Percentiles rank a stretch among this genome's conserved stretches.
Conservation (phyloP, 2,888 invertebrate genomes). For the Operophtera brumata region DNA sequence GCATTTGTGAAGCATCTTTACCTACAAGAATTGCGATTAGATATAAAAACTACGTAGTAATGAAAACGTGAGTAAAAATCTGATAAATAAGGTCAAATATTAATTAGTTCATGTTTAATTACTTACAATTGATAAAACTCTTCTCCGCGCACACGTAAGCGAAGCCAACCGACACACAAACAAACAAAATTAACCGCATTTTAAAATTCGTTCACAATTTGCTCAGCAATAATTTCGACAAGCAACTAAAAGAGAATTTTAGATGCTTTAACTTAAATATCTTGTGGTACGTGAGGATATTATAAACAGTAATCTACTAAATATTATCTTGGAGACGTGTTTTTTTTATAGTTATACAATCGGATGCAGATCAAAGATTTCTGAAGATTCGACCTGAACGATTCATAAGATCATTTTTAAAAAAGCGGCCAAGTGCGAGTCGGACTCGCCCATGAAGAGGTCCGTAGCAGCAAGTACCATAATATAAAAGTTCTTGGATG, state of each 20-base stretch:
- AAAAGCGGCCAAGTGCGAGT: no score
- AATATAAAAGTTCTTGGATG: no score
- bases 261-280: conserved; percentile 29
- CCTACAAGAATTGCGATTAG: no score
- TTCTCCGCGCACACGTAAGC: conserved; percentile 38
- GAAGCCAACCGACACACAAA: conserved; percentile 33
- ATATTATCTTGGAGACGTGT: conserved; percentile 32
- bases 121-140: conserved; percentile 58
- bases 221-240: conserved; percentile 2
- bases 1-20: no score
- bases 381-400: no score
- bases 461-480: no score
- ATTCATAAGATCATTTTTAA: no score
- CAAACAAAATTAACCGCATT: conserved; percentile 48
- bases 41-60: neutral
- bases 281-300: conserved; percentile 37
- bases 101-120: neutral
- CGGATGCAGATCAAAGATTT: neutral
- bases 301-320: conserved; percentile 17
- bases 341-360: neutral
- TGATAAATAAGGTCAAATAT: conserved; percentile 5
- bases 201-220: neutral
- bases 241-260: conserved; percentile 21
- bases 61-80: conserved; percentile 6
- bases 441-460: no score